A percentile compares a stretch with the other conserved stretches of the same genome.
phyloP scores from a whole-genome alignment of 2,113 vertebrate species.

The Sphyrna mokarran region DNA sequence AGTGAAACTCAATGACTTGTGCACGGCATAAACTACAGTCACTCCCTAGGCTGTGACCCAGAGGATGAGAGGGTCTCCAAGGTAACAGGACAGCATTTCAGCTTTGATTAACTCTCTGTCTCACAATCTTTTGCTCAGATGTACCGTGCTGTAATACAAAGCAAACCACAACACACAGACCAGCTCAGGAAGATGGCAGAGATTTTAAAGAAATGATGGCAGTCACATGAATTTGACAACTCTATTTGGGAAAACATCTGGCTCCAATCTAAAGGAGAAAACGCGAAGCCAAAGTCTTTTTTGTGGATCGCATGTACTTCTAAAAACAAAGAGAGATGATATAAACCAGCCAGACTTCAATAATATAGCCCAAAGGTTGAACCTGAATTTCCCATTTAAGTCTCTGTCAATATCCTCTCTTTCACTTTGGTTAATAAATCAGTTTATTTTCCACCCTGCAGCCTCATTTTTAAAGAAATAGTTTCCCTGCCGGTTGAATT shows the following conservation, averaged over 20 bases:
- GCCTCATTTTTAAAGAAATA: too few relatives aligned
- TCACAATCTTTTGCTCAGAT: background rate
- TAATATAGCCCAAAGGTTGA: background rate
- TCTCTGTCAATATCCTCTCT: background rate
- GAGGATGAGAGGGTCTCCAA: background rate
- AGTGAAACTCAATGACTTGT: background rate
- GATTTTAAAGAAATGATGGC: constrained; percentile 36
- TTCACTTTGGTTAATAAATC: background rate
- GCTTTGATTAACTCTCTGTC: constrained; percentile 2
- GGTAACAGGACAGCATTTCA: background rate
- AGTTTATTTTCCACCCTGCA: background rate
- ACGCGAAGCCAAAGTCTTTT: background rate
- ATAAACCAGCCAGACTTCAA: background rate
- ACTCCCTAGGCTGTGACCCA: background rate
- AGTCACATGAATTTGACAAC: background rate
- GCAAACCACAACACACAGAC: background rate
- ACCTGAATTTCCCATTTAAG: background rate
- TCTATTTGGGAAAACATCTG: constrained; percentile 9
- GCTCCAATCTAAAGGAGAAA: background rate
- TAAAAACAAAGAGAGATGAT: background rate
- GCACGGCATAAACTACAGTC: background rate
- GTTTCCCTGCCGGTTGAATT: background rate
- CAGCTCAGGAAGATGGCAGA: background rate
- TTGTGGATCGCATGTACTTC: background rate
- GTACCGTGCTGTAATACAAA: too few relatives aligned